Evolutionary conservation across 2,888 invertebrate species (phyloP).

Genomic region (Scrobipalpa atriplicella): DNA sequence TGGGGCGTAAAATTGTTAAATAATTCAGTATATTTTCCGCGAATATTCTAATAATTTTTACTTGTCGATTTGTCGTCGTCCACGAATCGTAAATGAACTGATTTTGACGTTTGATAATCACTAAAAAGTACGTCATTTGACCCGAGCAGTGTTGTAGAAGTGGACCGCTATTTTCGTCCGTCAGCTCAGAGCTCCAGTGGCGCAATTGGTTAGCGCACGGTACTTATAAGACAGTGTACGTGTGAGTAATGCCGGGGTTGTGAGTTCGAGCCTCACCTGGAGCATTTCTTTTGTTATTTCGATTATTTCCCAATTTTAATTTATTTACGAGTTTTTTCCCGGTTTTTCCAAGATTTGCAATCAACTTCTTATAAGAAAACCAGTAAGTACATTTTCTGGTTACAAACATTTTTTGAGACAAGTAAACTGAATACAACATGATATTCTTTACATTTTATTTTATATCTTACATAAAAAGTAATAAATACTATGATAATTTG

Average conservation of each 20-base stretch:
- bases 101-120: constrained; percentile 57
- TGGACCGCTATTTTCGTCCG: constrained; percentile 50
- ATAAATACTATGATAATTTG: not conserved
- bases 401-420: not conserved
- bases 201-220: constrained; percentile 99
- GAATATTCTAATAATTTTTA: constrained; percentile 30
- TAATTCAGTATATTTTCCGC: constrained; percentile 25
- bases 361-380: not conserved
- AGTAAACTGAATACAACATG: not conserved
- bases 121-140: constrained; percentile 64
- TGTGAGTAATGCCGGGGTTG: constrained; percentile 99
- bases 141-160: constrained; percentile 46
- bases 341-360: not conserved
- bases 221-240: constrained; percentile 99
- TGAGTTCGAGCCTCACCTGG: constrained; percentile 99
- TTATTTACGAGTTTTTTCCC: not conserved
- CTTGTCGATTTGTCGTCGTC: constrained; percentile 38
- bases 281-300: constrained; percentile 84
- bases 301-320: not conserved
- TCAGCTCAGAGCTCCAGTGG: constrained; percentile 92
- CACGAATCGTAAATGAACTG: constrained; percentile 41
- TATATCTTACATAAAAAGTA: not conserved
- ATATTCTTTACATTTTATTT: not conserved
- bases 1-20: constrained; percentile 12
- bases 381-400: not conserved